phyloP scores from a whole-genome alignment of 1,140 invertebrate genomes.

The Aphelenchoides avenae region DNA sequence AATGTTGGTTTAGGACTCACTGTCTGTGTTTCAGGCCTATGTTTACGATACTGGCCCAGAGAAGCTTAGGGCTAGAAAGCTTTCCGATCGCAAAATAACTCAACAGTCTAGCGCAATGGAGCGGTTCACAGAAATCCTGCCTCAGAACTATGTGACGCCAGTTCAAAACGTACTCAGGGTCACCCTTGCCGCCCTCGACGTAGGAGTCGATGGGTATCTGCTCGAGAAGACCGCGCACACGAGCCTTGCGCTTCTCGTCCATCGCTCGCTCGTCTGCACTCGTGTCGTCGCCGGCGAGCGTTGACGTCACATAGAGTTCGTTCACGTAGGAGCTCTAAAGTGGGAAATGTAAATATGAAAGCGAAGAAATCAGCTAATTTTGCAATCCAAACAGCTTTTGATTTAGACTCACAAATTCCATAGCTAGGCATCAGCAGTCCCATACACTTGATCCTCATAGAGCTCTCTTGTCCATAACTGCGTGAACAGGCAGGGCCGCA shows the following conservation, averaged over 20 bases:
- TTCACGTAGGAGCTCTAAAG: conserved; percentile 48
- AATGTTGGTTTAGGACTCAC: neutral
- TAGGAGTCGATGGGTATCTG: conserved; percentile 30
- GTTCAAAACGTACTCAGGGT: conserved; percentile 30
- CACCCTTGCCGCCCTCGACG: conserved; percentile 17
- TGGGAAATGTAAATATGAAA: too few species aligned
- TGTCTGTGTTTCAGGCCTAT: neutral
- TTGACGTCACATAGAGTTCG: conserved; percentile 38
- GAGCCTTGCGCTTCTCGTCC: conserved; percentile 46
- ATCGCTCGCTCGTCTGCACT: conserved; percentile 21
- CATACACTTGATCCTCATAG: too few species aligned
- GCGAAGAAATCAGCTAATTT: too few species aligned
- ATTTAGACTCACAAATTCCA: too few species aligned
- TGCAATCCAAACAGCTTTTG: too few species aligned
- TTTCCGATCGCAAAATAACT: neutral
- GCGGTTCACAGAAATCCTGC: neutral
- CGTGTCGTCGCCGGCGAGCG: conserved; percentile 26
- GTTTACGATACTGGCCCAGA: neutral
- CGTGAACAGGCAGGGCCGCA: too few species aligned
- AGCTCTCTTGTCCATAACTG: too few species aligned
- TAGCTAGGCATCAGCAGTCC: too few species aligned
- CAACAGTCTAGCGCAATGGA: neutral
- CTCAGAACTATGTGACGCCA: conserved; percentile 2
- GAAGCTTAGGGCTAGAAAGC: neutral
- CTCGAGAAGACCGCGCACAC: conserved; percentile 34